Evolutionary conservation across 1,140 invertebrate genomes (phyloP), one percentile per base, ranked within the genome.

Genomic region (Drosophila virilis): DNA sequence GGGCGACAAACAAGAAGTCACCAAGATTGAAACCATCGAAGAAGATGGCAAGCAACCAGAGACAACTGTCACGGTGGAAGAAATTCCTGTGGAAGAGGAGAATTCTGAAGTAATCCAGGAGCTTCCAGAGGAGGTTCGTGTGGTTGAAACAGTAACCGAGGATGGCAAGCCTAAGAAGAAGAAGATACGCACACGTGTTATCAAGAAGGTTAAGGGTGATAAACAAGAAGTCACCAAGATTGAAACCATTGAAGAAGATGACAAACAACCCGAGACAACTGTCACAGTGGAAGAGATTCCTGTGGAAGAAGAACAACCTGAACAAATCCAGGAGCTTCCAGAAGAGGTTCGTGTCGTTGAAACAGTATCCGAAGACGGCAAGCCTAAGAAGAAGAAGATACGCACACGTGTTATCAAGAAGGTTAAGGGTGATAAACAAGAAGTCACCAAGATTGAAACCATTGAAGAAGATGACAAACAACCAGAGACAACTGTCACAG

Each of bases 211-310:
- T 6, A 51, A 51, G 28, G 48, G 48, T n/a, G 48, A 51, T 1
- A 51, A 51, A n/a, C 48, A 51, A 51, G 48, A 51, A n/a, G 48
- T 51, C 17, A 51, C 48, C 48, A 51, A 51, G 48, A 51, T 51
- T 5, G 48, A 51, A 33, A 51, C 48, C 28, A 17, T 51, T 28
- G 48, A 51, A 6, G 48, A 51, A 12, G 48, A 51, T 51, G 28
- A 51, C 48, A 51, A 51, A 7, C 10, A 51, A 32, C 48, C 48
- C 1, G 48, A 51, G n/a, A 51, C 48, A 33, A 51, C 48, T 32
- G 48, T 51, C 4, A 51, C 48, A 33, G 48, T 51, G 1, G 48
- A 51, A 51, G 48, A 33, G 48, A 6, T 51, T 32, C 48, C 48
- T 51, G 48, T 51, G 22, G 48, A 51, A 32, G 48, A 51, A 33